Base-by-base conservation (phyloP, 2,888 invertebrate species). In the Cephonodes hylas region DNA sequence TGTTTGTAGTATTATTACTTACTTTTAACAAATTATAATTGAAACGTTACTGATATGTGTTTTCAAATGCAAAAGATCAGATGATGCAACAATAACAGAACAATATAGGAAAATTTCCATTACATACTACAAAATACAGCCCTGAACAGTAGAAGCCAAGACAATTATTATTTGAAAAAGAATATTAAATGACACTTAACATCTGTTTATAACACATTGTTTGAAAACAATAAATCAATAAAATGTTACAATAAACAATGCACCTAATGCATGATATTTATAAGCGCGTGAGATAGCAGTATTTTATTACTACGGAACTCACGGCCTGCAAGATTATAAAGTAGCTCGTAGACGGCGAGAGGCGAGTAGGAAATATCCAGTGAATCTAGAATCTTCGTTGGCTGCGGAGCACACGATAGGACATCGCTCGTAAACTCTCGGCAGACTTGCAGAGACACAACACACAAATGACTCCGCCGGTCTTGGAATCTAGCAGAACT, bases 381-480 rank as follows among this genome's bases (percentile, higher is more conserved):
- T 80, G 87, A 84, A 85, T 87, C 87, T 85, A 83, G 84, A 88
- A 89, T 88, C 86, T 86, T 84, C 84, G 82, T 74, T 77, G 75
- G 80, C 83, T 77, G 80, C 80, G 73, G 79, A 82, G 85, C 81
- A 83, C 80, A 82, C 81, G 89, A 89, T 88, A 88, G 85, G 79
- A 85, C 89, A 83, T 81, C 80, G 86, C 81, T 89, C 89, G 89
- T 90, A 90, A 90, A 90, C 86, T 85, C 77, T 72, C 73, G 68
- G 67, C 67, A 81, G 81, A 80, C 72, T 73, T 69, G 65, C 69
- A 81, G 80, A 80, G 86, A 86, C 86, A 83, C 84, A 83, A 78
- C 59, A 82, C 85, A 84, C 84, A 85, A 86, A 86, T 84, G 84
- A 84, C 80, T 80, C 65, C 42, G 66, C 64, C 66, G 73, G 67